phyloP scores from a whole-genome alignment of 2,797 vertebrate genomes.

The Anas flavirostris region DNA sequence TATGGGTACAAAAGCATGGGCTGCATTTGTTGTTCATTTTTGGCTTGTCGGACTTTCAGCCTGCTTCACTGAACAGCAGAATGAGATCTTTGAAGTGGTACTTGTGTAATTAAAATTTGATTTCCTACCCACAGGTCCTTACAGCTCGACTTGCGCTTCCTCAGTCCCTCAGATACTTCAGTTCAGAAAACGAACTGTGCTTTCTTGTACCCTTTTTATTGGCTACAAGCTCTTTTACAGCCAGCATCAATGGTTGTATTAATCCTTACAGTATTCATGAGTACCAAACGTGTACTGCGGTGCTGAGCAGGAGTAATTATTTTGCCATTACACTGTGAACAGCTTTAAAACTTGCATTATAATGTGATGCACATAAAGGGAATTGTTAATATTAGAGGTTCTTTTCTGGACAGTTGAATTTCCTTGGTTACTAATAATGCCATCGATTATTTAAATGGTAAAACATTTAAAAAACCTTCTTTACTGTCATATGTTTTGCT shows the following conservation, averaged over 20 bases:
- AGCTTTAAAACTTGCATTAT: not conserved
- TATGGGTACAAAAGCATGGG: not conserved
- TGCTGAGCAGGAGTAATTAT: slow-evolving; percentile 1
- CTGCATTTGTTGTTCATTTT: not conserved
- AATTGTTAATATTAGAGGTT: slow-evolving; percentile 21
- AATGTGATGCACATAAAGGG: not conserved
- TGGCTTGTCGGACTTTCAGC: not conserved
- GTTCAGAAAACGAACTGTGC: not conserved
- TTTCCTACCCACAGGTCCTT: not conserved
- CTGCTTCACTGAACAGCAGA: not conserved
- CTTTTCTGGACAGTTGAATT: not conserved
- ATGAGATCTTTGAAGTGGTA: not conserved
- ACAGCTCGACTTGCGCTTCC: not conserved
- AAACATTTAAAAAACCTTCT: not conserved
- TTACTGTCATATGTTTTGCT: not conserved
- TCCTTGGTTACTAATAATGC: not conserved
- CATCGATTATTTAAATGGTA: not conserved
- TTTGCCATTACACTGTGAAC: slow-evolving; percentile 2
- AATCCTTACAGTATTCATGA: not conserved
- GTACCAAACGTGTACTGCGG: not conserved
- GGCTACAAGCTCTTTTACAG: not conserved
- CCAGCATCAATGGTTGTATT: not conserved
- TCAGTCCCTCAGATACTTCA: not conserved
- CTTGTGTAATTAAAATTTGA: not conserved
- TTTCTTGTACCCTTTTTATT: not conserved